Evolutionary conservation across 1,140 invertebrate species (phyloP).

Genomic region (Anoplophora glabripennis): DNA sequence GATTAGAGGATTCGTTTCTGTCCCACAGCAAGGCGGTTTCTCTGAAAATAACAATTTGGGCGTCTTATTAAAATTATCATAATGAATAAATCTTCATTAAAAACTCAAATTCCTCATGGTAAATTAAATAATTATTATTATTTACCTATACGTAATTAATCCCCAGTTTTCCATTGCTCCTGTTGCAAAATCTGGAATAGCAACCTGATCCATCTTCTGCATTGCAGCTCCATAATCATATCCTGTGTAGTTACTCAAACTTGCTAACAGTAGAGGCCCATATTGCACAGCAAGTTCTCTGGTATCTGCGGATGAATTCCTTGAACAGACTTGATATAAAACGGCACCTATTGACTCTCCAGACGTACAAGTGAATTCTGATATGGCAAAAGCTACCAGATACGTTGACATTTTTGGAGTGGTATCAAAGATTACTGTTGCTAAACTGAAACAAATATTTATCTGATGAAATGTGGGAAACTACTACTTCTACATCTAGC

Average conservation of each 20-base stretch:
- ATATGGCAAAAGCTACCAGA: slow-evolving; percentile 66
- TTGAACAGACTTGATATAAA: slow-evolving; percentile 39
- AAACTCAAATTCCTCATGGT: too few species aligned
- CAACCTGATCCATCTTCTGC: slow-evolving; percentile 44
- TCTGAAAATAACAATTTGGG: too few species aligned
- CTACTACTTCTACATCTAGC: too few species aligned
- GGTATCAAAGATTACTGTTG: slow-evolving; percentile 58
- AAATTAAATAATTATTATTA: too few species aligned
- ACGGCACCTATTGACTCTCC: slow-evolving; percentile 46
- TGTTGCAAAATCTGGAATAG: slow-evolving; percentile 91
- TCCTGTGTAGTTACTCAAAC: slow-evolving; percentile 18
- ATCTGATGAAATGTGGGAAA: too few species aligned
- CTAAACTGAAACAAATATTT: neutral
- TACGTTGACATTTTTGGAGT: slow-evolving; percentile 69
- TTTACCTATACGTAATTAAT: slow-evolving; percentile 68
- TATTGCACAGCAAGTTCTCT: slow-evolving; percentile 20
- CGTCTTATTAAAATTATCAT: too few species aligned
- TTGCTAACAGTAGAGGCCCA: slow-evolving; percentile 10
- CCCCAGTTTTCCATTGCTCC: slow-evolving; percentile 97
- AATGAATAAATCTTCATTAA: too few species aligned
- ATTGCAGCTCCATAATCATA: slow-evolving; percentile 21
- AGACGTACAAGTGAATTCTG: slow-evolving; percentile 31
- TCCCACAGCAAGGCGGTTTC: too few species aligned
- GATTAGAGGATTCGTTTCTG: slow-evolving; percentile 33
- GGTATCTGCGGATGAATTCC: slow-evolving; percentile 2